Evolutionary conservation across 2,113 vertebrate species (phyloP).

Genomic region (Plecotus auritus): DNA sequence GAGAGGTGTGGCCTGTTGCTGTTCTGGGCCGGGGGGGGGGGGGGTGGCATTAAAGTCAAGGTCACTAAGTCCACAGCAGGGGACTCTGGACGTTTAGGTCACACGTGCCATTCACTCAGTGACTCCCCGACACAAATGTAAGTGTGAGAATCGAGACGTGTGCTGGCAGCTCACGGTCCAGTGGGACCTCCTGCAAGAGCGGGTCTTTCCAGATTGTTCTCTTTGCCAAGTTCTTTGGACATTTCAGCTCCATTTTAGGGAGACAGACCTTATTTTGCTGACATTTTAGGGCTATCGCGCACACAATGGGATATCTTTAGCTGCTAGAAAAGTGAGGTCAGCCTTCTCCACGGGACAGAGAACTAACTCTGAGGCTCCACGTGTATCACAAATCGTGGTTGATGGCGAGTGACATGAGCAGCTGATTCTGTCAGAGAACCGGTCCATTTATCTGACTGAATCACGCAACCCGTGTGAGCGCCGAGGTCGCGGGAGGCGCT

Average conservation of each 20-base stretch:
- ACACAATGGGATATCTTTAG: fast-evolving
- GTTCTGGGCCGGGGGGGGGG: neutral
- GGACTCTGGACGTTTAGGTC: neutral
- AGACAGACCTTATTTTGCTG: neutral
- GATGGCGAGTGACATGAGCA: neutral
- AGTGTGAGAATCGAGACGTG: neutral
- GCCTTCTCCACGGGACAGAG: neutral
- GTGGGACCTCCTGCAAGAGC: neutral
- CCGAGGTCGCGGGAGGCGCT: neutral
- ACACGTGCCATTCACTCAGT: neutral
- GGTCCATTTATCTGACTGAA: neutral
- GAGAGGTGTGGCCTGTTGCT: neutral
- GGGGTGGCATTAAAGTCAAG: neutral
- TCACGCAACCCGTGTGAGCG: neutral
- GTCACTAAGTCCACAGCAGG: neutral
- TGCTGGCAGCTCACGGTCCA: neutral
- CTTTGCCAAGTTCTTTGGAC: neutral
- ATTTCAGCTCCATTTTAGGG: neutral
- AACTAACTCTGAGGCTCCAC: neutral
- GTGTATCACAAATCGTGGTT: too few species aligned
- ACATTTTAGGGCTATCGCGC: neutral
- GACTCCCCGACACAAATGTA: neutral
- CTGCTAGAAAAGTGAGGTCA: neutral
- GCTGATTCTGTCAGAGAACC: neutral
- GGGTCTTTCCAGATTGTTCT: neutral